A percentile compares a stretch with the other conserved stretches of the same genome.
These are phyloP conservation scores for Metaphire vulgaris DNA, from an alignment of 1,140 invertebrate species.

Conservation along the genomic window DNA sequence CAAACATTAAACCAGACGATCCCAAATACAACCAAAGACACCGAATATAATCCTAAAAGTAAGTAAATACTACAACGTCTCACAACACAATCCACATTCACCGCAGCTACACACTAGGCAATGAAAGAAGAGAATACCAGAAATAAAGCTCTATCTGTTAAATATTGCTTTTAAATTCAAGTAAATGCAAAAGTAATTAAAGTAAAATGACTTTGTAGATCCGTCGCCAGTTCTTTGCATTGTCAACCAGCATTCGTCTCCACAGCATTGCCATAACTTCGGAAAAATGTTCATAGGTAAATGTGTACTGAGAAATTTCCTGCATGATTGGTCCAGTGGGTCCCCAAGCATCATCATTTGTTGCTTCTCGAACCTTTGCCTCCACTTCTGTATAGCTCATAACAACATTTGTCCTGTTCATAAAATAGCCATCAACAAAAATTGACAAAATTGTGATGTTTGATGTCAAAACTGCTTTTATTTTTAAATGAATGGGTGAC, in stretches of 20 bases:
- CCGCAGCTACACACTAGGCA: background rate
- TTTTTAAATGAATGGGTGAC: background rate
- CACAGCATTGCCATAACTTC: conserved; percentile 78
- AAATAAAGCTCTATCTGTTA: background rate
- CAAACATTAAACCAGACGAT: no score
- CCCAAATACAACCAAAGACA: background rate
- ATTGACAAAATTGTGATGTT: no score
- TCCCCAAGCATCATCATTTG: conserved; percentile 98
- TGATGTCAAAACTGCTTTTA: no score
- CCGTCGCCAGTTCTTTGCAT: conserved; percentile 89
- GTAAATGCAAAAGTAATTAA: background rate
- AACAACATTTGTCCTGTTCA: conserved; percentile 88
- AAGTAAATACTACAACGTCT: no score
- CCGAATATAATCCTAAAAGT: background rate
- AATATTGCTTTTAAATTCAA: background rate
- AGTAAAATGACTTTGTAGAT: conserved; percentile 78
- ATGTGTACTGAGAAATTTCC: conserved; percentile 91
- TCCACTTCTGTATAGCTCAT: conserved; percentile 99
- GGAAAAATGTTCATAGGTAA: conserved; percentile 78
- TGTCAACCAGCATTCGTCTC: conserved; percentile 97
- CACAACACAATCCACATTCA: no score
- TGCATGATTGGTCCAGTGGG: conserved; percentile 89
- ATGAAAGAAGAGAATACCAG: background rate
- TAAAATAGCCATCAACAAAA: background rate
- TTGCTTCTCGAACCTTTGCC: conserved; percentile 95